These are phyloP conservation scores for Lasioglossum baleicum DNA, from an alignment of 1,140 invertebrate genomes.

Conservation along the genomic window DNA sequence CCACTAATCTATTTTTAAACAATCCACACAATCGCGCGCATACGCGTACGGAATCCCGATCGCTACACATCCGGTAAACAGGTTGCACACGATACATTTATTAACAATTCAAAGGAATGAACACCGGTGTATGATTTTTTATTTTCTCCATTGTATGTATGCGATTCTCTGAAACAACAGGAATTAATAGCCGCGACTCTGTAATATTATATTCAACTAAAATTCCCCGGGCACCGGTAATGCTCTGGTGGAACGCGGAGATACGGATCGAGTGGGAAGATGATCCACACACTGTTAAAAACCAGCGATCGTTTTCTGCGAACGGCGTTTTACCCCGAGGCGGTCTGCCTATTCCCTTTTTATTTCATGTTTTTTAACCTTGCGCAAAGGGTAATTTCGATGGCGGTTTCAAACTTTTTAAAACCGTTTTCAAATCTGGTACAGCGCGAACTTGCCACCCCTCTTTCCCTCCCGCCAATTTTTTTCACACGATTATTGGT, in stretches of 20 bases:
- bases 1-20: too few relatives aligned
- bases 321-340: not conserved
- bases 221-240: not conserved
- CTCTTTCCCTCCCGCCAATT: too few relatives aligned
- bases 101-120: too few relatives aligned
- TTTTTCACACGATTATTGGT: constrained; percentile 1
- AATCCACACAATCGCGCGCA: too few relatives aligned
- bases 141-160: not conserved
- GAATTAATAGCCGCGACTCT: not conserved
- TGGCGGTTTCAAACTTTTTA: not conserved
- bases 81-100: too few relatives aligned
- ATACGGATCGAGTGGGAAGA: constrained; percentile 3
- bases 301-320: constrained; percentile 23
- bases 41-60: too few relatives aligned
- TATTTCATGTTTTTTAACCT: constrained; percentile 7
- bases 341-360: not conserved
- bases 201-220: not conserved
- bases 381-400: not conserved
- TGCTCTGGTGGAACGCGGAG: not conserved
- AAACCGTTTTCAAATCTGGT: not conserved
- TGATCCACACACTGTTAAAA: constrained; percentile 12
- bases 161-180: not conserved
- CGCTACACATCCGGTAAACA: too few relatives aligned
- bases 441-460: not conserved
- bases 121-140: not conserved